Evolutionary conservation across 2,113 vertebrate genomes (phyloP).

Genomic region (Paedocypris sp.): DNA sequence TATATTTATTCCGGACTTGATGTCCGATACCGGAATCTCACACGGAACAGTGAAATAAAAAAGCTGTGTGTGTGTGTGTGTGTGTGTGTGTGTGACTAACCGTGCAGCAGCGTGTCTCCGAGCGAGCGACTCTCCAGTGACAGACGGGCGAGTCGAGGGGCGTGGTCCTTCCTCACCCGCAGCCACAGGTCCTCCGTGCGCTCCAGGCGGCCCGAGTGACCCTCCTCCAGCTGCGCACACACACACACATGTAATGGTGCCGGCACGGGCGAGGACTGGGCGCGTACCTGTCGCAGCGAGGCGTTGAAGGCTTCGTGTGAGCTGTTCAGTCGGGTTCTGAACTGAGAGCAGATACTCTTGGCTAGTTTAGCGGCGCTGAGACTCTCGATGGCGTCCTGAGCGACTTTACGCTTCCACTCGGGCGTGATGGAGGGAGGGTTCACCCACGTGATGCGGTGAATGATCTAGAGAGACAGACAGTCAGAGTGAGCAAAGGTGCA

Average conservation of each 20-base stretch:
- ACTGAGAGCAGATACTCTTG: conserved; percentile 95
- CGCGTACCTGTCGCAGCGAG: conserved; percentile 81
- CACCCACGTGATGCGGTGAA: conserved; percentile 87
- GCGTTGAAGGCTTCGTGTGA: conserved; percentile 92
- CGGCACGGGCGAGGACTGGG: background rate
- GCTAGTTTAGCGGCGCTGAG: conserved; percentile 92
- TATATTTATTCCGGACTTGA: too few relatives aligned
- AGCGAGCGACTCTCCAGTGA: conserved; percentile 92
- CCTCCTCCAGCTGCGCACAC: conserved; percentile 76
- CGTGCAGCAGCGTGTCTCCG: conserved; percentile 80
- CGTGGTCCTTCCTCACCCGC: conserved; percentile 90
- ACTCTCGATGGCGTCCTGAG: conserved; percentile 95
- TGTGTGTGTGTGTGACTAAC: conserved; percentile 54
- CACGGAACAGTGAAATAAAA: too few relatives aligned
- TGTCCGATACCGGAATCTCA: too few relatives aligned
- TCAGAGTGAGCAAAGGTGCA: background rate
- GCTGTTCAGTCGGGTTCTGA: conserved; percentile 86
- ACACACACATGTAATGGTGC: conserved; percentile 19
- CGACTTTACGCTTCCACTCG: conserved; percentile 95
- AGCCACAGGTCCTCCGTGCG: conserved; percentile 95
- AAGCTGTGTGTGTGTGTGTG: too few relatives aligned
- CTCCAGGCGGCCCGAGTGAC: conserved; percentile 90
- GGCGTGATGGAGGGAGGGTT: conserved; percentile 82
- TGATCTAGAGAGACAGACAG: conserved; percentile 62
- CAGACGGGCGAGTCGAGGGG: conserved; percentile 85